phyloP scores from a whole-genome alignment of 2,113 vertebrate genomes.

The Globicephala melas region DNA sequence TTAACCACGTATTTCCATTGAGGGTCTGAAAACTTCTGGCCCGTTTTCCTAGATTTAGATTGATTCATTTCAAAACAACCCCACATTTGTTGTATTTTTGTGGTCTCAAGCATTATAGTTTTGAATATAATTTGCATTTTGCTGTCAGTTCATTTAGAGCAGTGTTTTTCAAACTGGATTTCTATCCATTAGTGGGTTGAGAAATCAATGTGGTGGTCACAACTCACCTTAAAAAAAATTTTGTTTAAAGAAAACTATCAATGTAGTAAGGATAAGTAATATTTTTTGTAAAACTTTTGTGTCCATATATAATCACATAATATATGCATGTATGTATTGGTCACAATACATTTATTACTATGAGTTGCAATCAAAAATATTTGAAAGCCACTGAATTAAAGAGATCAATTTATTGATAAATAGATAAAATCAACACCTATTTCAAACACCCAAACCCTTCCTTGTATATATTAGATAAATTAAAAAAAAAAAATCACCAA shows the following conservation, averaged over 20 bases:
- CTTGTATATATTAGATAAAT: slow-evolving; percentile 20
- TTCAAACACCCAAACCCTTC: slow-evolving; percentile 40
- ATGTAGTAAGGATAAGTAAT: not conserved
- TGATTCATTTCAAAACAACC: not conserved
- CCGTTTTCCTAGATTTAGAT: not conserved
- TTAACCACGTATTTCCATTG: not conserved
- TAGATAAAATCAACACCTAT: slow-evolving; percentile 20
- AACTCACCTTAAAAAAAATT: not conserved
- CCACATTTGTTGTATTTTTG: not conserved
- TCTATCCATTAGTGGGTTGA: not conserved
- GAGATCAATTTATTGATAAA: slow-evolving; percentile 49
- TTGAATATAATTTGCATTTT: not conserved
- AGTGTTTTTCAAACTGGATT: slow-evolving; percentile 11
- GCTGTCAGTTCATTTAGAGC: not conserved
- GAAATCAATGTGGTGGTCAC: not conserved
- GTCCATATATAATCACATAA: not conserved
- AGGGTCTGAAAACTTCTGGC: not conserved
- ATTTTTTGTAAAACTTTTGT: not conserved
- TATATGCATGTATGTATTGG: not conserved
- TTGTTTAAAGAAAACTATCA: not conserved
- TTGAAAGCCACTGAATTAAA: slow-evolving; percentile 47
- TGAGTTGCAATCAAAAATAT: not conserved
- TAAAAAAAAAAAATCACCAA: slow-evolving; percentile 30
- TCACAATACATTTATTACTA: not conserved
- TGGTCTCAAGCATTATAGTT: not conserved